These are phyloP conservation scores for Glossosoma conforme DNA, from an alignment of 1,140 invertebrate species.

Conservation along the genomic window DNA sequence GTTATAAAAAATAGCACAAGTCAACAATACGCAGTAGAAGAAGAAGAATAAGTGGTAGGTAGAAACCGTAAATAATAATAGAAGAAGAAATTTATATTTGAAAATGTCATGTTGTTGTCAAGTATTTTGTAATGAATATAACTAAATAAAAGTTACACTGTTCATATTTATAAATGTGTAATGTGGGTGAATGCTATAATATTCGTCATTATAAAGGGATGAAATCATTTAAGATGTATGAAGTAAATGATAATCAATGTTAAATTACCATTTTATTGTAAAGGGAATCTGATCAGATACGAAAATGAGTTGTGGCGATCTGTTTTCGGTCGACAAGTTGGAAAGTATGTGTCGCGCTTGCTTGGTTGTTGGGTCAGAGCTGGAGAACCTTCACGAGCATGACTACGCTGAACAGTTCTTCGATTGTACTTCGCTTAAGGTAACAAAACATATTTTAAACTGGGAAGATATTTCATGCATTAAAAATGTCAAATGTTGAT, in stretches of 20 bases:
- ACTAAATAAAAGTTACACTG: too few relatives aligned
- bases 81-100: too few relatives aligned
- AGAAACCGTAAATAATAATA: too few relatives aligned
- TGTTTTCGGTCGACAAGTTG: neutral
- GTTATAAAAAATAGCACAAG: too few relatives aligned
- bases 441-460: neutral
- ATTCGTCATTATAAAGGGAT: too few relatives aligned
- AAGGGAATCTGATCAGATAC: neutral
- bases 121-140: too few relatives aligned
- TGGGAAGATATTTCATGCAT: neutral
- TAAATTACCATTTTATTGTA: neutral
- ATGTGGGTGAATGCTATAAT: too few relatives aligned
- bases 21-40: too few relatives aligned
- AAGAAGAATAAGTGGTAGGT: too few relatives aligned
- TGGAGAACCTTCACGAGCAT: neutral
- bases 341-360: neutral
- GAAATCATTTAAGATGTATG: neutral
- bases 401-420: neutral
- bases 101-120: too few relatives aligned
- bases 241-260: neutral
- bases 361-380: neutral
- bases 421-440: neutral
- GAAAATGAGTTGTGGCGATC: neutral
- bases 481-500: neutral
- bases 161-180: too few relatives aligned